Percentiles rank a stretch among this genome's conserved stretches.
Evolutionary conservation across 64 coral and sea anemone genomes (phyloP).

Genomic region (Actinia equina): DNA sequence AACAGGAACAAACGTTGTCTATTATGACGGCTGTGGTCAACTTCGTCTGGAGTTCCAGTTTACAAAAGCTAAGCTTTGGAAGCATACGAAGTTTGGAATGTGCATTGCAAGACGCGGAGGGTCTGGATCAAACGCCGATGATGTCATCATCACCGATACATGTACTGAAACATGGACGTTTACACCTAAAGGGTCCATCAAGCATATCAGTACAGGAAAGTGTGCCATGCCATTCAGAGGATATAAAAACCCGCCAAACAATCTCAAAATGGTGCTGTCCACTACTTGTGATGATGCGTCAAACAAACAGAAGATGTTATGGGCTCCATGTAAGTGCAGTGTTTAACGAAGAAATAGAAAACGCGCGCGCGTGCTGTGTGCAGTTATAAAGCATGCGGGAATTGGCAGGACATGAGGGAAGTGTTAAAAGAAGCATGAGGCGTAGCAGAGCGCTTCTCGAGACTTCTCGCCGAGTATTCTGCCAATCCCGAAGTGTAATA

Average conservation of each 20-base stretch:
- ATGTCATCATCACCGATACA: constrained; percentile 52
- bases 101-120: constrained; percentile 51
- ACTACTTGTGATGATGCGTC: constrained; percentile 49
- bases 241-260: constrained; percentile 37
- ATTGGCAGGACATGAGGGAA: too few species aligned
- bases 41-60: constrained; percentile 68
- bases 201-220: constrained; percentile 50
- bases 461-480: too few species aligned
- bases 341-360: too few species aligned
- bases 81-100: constrained; percentile 55
- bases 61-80: constrained; percentile 56
- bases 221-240: constrained; percentile 43
- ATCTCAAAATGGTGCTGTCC: constrained; percentile 50
- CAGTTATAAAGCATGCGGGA: too few species aligned
- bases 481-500: too few species aligned
- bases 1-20: constrained; percentile 62
- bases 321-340: constrained; percentile 78
- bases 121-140: constrained; percentile 42
- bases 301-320: constrained; percentile 52
- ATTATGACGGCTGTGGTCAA: constrained; percentile 72
- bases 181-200: constrained; percentile 52
- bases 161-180: constrained; percentile 76
- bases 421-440: too few species aligned
- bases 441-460: too few species aligned
- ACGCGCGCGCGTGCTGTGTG: too few species aligned